Conservation (phyloP, 2,888 invertebrate species). For the Parapristionchus giblindavisi region DNA sequence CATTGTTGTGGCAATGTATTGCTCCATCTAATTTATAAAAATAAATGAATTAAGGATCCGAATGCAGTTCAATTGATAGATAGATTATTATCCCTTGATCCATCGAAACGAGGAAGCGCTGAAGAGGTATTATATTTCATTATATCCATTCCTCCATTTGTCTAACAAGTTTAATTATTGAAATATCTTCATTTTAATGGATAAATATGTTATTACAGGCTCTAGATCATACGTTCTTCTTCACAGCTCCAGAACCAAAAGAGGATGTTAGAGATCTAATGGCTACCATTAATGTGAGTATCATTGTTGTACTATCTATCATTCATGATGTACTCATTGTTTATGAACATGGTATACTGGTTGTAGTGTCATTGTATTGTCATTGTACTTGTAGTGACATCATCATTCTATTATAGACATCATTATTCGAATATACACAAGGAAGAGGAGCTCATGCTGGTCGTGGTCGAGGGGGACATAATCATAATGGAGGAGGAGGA, state of each 20-base stretch:
- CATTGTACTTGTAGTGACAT: neutral
- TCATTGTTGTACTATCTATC: neutral
- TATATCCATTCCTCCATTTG: neutral
- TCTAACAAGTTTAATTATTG: no score
- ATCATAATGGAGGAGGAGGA: conserved; percentile 18
- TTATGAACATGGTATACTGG: neutral
- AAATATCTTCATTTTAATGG: neutral
- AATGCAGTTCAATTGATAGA: conserved; percentile 89
- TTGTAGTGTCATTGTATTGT: neutral
- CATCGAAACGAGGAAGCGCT: conserved; percentile 85
- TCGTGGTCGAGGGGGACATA: conserved; percentile 38
- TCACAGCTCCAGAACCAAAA: conserved; percentile 92
- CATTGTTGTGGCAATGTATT: neutral
- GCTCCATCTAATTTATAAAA: neutral
- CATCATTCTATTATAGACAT: conserved; percentile 44
- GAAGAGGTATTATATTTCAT: conserved; percentile 76
- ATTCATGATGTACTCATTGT: neutral
- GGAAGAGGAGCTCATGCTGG: conserved; percentile 63
- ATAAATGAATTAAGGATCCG: conserved; percentile 71
- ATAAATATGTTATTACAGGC: conserved; percentile 36
- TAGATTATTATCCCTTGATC: conserved; percentile 88
- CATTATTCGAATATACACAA: conserved; percentile 66
- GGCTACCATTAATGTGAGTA: conserved; percentile 45
- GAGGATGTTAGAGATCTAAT: conserved; percentile 70
- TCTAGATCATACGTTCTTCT: conserved; percentile 96